These are phyloP conservation scores for Tangara arthus DNA, from an alignment of 2,797 vertebrate species.

Conservation along the genomic window DNA sequence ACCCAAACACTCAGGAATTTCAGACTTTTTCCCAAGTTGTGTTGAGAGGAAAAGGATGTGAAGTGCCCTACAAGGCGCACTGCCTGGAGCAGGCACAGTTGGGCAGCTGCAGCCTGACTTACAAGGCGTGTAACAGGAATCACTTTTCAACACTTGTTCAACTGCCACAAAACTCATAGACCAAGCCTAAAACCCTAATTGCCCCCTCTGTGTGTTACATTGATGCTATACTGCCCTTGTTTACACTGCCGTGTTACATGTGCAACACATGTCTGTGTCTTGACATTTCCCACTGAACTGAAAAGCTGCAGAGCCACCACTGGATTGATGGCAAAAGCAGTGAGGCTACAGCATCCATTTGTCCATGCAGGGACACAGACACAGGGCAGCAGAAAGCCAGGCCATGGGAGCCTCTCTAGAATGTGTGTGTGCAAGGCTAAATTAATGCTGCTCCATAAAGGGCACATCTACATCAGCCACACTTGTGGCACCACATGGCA, in stretches of 20 bases:
- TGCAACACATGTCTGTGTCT: rapidly evolving
- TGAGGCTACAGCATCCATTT: background rate
- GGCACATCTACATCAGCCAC: background rate
- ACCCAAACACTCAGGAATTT: background rate
- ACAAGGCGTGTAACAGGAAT: background rate
- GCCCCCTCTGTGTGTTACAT: background rate
- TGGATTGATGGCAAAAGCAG: background rate
- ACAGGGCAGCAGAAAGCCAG: background rate
- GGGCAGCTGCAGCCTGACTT: background rate
- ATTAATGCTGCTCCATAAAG: background rate
- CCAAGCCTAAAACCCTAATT: background rate
- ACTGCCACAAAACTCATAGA: background rate
- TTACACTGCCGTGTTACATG: background rate
- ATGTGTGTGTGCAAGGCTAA: background rate
- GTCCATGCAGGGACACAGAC: background rate
- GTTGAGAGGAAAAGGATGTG: background rate
- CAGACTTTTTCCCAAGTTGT: background rate
- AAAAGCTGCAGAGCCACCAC: background rate
- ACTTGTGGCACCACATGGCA: background rate
- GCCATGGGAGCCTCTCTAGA: background rate
- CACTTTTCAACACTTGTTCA: background rate
- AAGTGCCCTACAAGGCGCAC: background rate
- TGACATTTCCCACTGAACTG: background rate
- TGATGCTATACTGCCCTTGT: background rate
- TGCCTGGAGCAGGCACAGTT: background rate